These are phyloP conservation scores for Podocnemis expansa DNA, from an alignment of 2,113 vertebrate genomes.

Conservation along the genomic window DNA sequence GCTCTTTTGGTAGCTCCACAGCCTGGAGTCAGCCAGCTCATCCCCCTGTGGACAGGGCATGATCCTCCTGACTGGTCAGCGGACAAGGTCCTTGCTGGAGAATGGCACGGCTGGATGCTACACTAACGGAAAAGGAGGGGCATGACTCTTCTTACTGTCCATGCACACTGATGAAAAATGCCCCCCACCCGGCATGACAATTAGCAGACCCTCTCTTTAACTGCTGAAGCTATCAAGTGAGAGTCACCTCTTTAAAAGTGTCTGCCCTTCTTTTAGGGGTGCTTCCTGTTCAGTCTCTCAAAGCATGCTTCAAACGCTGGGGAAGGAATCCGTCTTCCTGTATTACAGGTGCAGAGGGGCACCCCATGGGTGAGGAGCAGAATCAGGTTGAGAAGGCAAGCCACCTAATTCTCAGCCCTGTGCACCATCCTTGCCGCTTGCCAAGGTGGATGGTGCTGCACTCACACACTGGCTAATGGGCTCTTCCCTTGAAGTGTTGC, in stretches of 20 bases:
- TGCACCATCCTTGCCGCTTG: not conserved
- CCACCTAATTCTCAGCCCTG: too few relatives aligned
- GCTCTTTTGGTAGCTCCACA: accelerated
- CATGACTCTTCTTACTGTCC: not conserved
- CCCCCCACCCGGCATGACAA: not conserved
- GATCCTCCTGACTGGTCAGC: not conserved
- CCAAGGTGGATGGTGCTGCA: not conserved
- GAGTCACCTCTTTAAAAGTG: not conserved
- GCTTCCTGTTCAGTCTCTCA: not conserved
- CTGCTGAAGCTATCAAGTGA: not conserved
- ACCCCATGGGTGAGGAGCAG: not conserved
- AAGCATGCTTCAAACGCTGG: too few relatives aligned
- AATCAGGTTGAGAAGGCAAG: not conserved
- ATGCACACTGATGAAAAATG: not conserved
- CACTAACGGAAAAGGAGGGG: accelerated
- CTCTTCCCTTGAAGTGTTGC: not conserved
- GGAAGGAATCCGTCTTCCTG: not conserved
- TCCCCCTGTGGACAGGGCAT: not conserved
- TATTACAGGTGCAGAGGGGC: not conserved
- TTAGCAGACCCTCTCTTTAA: not conserved
- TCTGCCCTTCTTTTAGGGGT: not conserved
- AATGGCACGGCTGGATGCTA: accelerated
- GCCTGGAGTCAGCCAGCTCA: not conserved
- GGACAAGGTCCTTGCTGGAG: accelerated
- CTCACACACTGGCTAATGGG: not conserved